A percentile compares a stretch with the other conserved stretches of the same genome.
phyloP scores from a whole-genome alignment of 1,140 invertebrate genomes.

The Bathynomus jamesi region DNA sequence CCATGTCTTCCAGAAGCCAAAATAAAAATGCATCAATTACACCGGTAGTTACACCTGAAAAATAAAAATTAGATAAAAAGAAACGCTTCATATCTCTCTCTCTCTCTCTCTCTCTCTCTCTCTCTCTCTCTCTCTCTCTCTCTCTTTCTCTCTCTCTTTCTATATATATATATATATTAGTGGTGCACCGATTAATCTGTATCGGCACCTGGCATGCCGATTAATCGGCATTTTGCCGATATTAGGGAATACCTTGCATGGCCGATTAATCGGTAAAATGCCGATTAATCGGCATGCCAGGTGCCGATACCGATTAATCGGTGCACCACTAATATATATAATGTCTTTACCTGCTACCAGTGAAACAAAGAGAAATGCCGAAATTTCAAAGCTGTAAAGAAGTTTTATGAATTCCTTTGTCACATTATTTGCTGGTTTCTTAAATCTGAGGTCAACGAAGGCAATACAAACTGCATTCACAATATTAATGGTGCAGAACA shows the following conservation, averaged over 20 bases:
- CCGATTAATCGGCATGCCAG: no score
- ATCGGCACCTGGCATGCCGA: no score
- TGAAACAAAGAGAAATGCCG: slow-evolving; percentile 40
- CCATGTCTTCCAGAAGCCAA: slow-evolving; percentile 73
- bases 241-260: no score
- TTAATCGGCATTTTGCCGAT: no score
- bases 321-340: neutral
- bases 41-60: slow-evolving; percentile 66
- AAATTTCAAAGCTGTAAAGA: neutral
- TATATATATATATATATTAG: no score
- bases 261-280: no score
- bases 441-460: neutral
- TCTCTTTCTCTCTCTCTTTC: no score
- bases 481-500: neutral
- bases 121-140: no score
- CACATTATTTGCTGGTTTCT: neutral
- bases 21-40: slow-evolving; percentile 80
- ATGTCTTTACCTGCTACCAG: slow-evolving; percentile 9
- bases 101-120: no score
- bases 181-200: no score
- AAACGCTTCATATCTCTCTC: no score
- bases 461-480: neutral
- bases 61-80: slow-evolving; percentile 25
- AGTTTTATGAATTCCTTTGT: neutral
- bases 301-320: no score